phyloP scores from a whole-genome alignment of 2,888 invertebrate genomes.

The Phyto melanocephala region DNA sequence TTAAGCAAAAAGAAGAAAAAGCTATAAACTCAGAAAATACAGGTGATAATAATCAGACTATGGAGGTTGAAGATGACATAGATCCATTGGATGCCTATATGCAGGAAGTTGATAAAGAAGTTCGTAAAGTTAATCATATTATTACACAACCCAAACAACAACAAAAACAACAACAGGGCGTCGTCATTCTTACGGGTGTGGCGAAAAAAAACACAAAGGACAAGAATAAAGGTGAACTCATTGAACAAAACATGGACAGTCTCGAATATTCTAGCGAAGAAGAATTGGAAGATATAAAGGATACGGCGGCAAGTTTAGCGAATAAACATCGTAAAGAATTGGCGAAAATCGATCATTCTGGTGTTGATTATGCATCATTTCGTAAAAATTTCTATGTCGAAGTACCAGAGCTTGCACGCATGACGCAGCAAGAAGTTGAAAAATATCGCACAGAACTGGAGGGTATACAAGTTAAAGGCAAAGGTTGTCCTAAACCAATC shows the following conservation, averaged over 20 bases:
- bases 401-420: conserved; percentile 94
- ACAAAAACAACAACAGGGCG: conserved; percentile 79
- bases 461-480: conserved; percentile 97
- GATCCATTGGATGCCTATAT: conserved; percentile 99
- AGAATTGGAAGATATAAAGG: conserved; percentile 95
- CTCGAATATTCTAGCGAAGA: conserved; percentile 98
- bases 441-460: conserved; percentile 93
- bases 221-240: conserved; percentile 94
- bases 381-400: conserved; percentile 98
- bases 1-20: conserved; percentile 79
- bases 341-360: conserved; percentile 93
- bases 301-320: conserved; percentile 91
- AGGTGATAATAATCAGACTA: conserved; percentile 44
- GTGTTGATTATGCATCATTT: conserved; percentile 92
- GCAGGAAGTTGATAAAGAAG: conserved; percentile 87
- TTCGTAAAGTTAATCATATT: conserved; percentile 77
- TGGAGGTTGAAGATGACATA: conserved; percentile 85
- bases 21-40: conserved; percentile 77
- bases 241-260: conserved; percentile 99
- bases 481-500: conserved; percentile 97
- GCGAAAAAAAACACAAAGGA: conserved; percentile 87
- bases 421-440: conserved; percentile 93
- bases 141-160: conserved; percentile 78
- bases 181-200: conserved; percentile 90
- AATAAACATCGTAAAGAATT: conserved; percentile 95